Conservation (phyloP, 1,140 invertebrate species). For the Papilio dardanus region DNA sequence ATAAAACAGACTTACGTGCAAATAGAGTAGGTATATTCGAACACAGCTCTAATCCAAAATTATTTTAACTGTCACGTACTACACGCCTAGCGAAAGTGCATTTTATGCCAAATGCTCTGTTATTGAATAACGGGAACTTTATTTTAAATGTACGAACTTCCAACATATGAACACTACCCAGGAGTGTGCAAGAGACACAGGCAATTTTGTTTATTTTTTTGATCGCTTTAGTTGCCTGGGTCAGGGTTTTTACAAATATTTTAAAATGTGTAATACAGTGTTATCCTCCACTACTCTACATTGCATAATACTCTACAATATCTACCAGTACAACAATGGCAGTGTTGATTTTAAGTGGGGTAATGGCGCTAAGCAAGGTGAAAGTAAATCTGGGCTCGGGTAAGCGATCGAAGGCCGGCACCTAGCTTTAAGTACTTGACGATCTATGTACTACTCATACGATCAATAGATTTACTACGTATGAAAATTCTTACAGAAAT, state of each 20-base stretch:
- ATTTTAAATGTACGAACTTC: no score
- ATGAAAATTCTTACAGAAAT: neutral
- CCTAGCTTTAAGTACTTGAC: neutral
- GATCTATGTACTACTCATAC: neutral
- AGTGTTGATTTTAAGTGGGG: slow-evolving; percentile 56
- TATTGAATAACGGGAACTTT: neutral
- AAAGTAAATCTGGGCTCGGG: slow-evolving; percentile 59
- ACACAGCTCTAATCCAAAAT: slow-evolving; percentile 40
- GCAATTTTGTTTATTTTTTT: no score
- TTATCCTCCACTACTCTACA: neutral
- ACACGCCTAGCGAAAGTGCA: no score
- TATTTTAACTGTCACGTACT: slow-evolving; percentile 5
- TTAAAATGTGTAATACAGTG: neutral
- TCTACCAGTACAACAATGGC: slow-evolving; percentile 55
- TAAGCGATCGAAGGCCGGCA: slow-evolving; percentile 50
- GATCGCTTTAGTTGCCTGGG: no score
- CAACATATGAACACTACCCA: no score
- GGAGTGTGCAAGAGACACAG: no score
- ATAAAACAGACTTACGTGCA: slow-evolving; percentile 52
- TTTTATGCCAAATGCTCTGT: no score
- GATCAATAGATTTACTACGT: no score
- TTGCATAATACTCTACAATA: slow-evolving; percentile 54
- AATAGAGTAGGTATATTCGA: slow-evolving; percentile 52
- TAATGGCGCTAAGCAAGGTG: slow-evolving; percentile 67
- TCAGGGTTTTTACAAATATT: neutral